Percentiles rank a stretch among this genome's conserved stretches.
Conservation (phyloP, 2,113 vertebrate genomes). For the Xiphorhynchus elegans region DNA sequence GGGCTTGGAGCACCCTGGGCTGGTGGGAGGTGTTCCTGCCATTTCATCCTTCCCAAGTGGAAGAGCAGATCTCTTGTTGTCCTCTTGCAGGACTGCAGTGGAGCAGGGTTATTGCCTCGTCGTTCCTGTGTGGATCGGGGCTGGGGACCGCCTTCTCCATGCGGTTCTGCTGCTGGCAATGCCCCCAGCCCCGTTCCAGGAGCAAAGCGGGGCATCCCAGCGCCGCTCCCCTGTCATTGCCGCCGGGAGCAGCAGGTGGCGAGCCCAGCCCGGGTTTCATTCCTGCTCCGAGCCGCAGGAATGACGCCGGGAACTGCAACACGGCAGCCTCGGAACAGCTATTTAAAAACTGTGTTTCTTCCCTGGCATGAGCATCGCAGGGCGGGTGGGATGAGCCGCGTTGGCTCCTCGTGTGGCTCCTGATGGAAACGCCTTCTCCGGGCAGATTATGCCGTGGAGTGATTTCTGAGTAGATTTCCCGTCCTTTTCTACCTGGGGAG, state of each 20-base stretch:
- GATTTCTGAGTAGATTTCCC: neutral
- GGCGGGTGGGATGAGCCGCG: fast-evolving
- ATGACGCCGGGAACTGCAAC: fast-evolving
- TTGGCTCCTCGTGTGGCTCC: neutral
- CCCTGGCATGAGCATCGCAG: neutral
- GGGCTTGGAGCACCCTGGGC: neutral
- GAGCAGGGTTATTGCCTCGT: fast-evolving
- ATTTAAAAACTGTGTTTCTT: fast-evolving
- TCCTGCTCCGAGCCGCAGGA: neutral
- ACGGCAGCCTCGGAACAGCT: neutral
- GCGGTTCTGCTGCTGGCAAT: fast-evolving
- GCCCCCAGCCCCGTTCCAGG: fast-evolving
- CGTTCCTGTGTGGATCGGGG: neutral
- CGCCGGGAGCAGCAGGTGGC: neutral
- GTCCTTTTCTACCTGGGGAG: neutral
- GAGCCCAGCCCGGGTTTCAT: neutral
- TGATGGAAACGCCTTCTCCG: fast-evolving
- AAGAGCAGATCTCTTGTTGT: neutral
- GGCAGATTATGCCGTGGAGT: fast-evolving
- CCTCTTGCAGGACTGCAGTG: too few species aligned
- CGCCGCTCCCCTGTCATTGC: neutral
- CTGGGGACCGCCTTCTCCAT: fast-evolving
- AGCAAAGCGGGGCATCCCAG: too few species aligned
- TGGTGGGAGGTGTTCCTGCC: neutral
- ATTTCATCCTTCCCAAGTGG: neutral